A percentile compares a stretch with the other conserved stretches of the same genome.
Conservation (phyloP, 2,797 vertebrate species). For the Siniperca undulata region DNA sequence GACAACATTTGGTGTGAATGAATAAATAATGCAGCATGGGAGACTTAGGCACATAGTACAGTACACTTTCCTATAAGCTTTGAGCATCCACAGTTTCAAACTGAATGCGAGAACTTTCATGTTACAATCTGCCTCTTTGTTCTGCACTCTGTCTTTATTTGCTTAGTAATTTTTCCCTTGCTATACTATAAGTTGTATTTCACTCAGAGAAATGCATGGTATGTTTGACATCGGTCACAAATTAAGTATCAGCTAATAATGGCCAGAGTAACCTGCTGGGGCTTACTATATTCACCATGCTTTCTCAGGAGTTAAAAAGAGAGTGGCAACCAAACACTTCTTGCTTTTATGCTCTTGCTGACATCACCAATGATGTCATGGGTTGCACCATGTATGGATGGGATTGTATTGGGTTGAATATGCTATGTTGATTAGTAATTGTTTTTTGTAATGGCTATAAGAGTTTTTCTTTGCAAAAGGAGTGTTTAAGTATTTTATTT, state of each 20-base stretch:
- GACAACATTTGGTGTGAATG: conserved; percentile 10
- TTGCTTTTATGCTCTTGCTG: background rate
- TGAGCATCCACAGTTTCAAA: conserved; percentile 21
- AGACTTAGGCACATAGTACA: background rate
- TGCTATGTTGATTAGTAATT: background rate
- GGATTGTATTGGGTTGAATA: too few relatives aligned
- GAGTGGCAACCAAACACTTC: background rate
- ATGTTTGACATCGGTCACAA: background rate
- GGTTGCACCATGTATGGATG: background rate
- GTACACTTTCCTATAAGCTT: background rate
- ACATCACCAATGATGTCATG: background rate
- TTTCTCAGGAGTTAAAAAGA: too few relatives aligned
- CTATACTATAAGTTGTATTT: background rate
- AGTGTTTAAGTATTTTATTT: background rate
- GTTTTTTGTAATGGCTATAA: background rate
- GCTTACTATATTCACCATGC: too few relatives aligned
- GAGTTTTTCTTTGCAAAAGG: background rate
- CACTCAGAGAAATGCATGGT: background rate
- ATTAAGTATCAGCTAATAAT: background rate
- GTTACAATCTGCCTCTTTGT: background rate
- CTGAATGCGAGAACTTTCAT: conserved; percentile 12
- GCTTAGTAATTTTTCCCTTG: background rate
- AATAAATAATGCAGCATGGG: conserved; percentile 20
- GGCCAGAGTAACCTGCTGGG: too few relatives aligned
- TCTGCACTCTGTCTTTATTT: background rate